Evolutionary conservation across 2,888 invertebrate species (phyloP).

Genomic region (Nasonovia ribisnigri): DNA sequence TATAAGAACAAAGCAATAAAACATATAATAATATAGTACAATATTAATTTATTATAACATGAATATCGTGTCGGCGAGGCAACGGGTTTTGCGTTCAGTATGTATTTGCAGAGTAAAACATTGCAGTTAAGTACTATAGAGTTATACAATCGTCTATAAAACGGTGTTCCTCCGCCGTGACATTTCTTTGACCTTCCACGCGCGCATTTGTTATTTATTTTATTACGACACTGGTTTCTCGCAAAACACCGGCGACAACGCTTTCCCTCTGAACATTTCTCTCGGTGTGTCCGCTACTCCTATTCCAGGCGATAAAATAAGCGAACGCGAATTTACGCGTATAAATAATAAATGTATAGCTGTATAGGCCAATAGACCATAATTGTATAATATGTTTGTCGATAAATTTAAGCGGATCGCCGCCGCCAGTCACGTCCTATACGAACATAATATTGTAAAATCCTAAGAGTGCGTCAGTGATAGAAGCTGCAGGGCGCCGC

Average conservation of each 20-base stretch:
- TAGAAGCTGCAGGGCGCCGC: not conserved
- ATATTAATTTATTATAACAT: not conserved
- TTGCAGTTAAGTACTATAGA: conserved; percentile 13
- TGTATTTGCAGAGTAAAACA: conserved; percentile 5
- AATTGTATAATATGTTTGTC: not conserved
- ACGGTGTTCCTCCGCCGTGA: conserved; percentile 24
- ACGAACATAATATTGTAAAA: not conserved
- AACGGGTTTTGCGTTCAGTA: not conserved
- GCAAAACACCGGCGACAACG: not conserved
- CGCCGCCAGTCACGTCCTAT: not conserved
- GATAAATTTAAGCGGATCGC: not conserved
- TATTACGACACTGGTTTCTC: conserved; percentile 23
- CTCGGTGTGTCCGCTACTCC: not conserved
- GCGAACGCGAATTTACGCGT: not conserved
- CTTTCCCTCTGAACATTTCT: conserved; percentile 26
- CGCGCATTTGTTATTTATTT: not conserved
- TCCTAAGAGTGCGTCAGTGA: not conserved
- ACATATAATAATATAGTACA: not conserved
- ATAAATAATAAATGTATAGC: not conserved
- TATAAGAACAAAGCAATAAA: not conserved
- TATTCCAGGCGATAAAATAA: conserved; percentile 9
- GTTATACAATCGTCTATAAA: conserved; percentile 37
- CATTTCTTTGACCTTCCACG: conserved; percentile 50
- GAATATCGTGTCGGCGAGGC: not conserved
- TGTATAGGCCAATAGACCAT: not conserved